Evolutionary conservation across 2,113 vertebrate species (phyloP).

Genomic region (Limnothrissa miodon): DNA sequence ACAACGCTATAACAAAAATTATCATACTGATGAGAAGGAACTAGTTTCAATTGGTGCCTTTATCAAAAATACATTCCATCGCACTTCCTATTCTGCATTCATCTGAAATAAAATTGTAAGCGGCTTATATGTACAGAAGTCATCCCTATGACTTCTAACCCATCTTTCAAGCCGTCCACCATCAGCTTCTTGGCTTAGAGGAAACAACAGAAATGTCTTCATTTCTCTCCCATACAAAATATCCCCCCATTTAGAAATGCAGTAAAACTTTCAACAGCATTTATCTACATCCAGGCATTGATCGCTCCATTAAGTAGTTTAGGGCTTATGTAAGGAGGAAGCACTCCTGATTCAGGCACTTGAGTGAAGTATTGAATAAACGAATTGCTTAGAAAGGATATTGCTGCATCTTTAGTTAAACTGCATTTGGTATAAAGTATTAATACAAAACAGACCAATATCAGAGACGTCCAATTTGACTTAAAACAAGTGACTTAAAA

Average conservation of each 20-base stretch:
- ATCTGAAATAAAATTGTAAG: background rate
- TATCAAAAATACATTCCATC: background rate
- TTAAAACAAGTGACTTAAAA: background rate
- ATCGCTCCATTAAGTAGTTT: constrained; percentile 2
- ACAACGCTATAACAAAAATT: background rate
- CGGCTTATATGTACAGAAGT: background rate
- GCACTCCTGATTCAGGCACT: background rate
- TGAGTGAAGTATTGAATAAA: background rate
- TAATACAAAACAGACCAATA: background rate
- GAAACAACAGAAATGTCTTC: background rate
- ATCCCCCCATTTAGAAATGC: background rate
- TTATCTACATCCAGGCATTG: background rate
- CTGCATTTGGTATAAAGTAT: background rate
- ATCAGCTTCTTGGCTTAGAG: background rate
- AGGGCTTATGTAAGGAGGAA: background rate
- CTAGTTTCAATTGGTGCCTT: background rate
- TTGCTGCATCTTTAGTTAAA: background rate
- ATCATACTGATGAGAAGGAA: background rate
- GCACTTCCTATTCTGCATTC: background rate
- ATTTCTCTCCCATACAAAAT: background rate
- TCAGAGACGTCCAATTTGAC: background rate
- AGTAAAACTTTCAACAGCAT: background rate
- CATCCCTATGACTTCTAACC: background rate
- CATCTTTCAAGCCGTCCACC: background rate
- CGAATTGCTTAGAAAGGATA: background rate